Evolutionary conservation across 2,797 vertebrate genomes (phyloP).

Genomic region (Ara ararauna): DNA sequence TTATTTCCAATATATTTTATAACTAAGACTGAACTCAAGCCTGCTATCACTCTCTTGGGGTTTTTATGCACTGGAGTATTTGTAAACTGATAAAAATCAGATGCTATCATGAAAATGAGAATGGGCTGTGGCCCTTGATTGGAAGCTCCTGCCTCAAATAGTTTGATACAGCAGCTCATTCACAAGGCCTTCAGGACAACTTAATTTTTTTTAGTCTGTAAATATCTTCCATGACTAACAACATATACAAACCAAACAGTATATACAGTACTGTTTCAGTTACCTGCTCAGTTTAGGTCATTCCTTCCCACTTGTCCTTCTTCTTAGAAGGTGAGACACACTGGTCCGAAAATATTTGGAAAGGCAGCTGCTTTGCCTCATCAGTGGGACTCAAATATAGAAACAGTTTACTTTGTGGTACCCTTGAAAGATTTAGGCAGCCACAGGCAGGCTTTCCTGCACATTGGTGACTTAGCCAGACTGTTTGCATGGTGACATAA

Average conservation of each 20-base stretch:
- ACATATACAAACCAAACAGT: neutral
- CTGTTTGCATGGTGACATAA: neutral
- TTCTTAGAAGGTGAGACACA: neutral
- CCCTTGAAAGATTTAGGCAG: neutral
- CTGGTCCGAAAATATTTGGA: neutral
- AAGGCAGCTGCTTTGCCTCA: neutral
- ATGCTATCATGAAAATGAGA: neutral
- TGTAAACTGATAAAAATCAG: constrained; percentile 16
- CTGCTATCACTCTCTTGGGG: neutral
- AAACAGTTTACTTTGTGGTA: neutral
- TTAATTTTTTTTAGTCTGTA: neutral
- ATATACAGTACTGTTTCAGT: neutral
- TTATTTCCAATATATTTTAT: neutral
- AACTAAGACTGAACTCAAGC: neutral
- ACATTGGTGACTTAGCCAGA: neutral
- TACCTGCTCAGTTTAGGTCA: neutral
- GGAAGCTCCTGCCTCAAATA: neutral
- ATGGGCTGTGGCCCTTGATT: neutral
- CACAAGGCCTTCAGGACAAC: neutral
- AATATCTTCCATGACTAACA: neutral
- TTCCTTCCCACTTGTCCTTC: neutral
- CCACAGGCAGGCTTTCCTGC: neutral
- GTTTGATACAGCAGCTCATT: neutral
- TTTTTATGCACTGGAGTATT: neutral
- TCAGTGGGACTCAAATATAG: neutral